phyloP scores from a whole-genome alignment of 2,888 invertebrate species.

The Thymelicus sylvestris region DNA sequence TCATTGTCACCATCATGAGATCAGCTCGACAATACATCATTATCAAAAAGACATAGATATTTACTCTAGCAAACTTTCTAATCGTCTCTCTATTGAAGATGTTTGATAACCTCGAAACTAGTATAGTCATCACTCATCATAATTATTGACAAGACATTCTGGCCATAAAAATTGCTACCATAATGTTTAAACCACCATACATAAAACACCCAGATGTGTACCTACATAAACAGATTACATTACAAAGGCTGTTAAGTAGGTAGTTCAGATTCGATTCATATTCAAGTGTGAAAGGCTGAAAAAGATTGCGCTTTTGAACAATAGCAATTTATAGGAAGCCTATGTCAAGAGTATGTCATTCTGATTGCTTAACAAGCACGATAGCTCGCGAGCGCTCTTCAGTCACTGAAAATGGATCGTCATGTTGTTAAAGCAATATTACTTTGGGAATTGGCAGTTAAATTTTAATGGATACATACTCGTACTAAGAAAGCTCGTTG shows the following conservation, averaged over 20 bases:
- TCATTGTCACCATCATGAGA: no score
- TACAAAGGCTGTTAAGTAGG: slow-evolving; percentile 9
- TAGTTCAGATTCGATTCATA: slow-evolving; percentile 7
- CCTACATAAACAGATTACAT: not conserved
- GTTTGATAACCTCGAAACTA: no score
- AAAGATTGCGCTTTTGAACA: slow-evolving; percentile 47
- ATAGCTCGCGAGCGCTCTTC: slow-evolving; percentile 15
- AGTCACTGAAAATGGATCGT: slow-evolving; percentile 3
- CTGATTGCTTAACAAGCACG: slow-evolving; percentile 18
- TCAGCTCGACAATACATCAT: no score
- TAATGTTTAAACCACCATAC: not conserved
- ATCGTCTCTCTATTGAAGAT: no score
- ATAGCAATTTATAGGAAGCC: slow-evolving; percentile 47
- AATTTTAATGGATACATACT: not conserved
- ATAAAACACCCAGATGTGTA: not conserved
- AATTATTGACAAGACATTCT: not conserved
- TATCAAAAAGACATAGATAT: no score
- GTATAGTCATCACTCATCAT: no score
- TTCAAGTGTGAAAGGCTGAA: slow-evolving; percentile 42
- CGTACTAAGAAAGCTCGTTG: not conserved
- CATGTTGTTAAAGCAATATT: slow-evolving; percentile 20
- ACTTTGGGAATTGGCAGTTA: slow-evolving; percentile 5
- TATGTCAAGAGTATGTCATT: slow-evolving; percentile 43
- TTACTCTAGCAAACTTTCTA: no score
- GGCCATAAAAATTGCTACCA: not conserved